These are phyloP conservation scores for Stichodactyla helianthus DNA, from an alignment of 64 coral and sea anemone species.

Conservation along the genomic window DNA sequence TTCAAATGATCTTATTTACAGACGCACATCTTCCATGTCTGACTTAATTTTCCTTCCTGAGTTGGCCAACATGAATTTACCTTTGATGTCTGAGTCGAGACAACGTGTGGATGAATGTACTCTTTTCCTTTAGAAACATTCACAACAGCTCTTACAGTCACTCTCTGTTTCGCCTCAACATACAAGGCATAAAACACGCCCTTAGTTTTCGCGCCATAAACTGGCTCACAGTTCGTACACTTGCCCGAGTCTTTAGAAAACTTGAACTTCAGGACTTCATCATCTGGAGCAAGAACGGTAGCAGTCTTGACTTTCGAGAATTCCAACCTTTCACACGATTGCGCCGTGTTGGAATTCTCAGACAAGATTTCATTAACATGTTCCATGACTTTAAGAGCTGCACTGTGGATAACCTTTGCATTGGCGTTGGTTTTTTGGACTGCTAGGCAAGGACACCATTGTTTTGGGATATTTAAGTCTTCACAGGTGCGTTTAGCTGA, in stretches of 20 bases:
- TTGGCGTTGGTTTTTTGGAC: background rate
- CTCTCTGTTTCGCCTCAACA: constrained; percentile 36
- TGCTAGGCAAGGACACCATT: constrained; percentile 53
- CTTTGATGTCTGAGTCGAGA: background rate
- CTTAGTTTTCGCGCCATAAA: constrained; percentile 24
- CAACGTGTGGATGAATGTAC: constrained; percentile 46
- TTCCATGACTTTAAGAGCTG: constrained; percentile 22
- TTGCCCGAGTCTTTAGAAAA: constrained; percentile 17
- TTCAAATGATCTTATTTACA: constrained; percentile 6
- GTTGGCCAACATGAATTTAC: background rate
- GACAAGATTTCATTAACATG: constrained; percentile 33
- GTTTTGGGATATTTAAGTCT: constrained; percentile 39
- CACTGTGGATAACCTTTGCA: constrained; percentile 5
- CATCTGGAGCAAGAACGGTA: constrained; percentile 24
- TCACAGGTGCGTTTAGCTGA: constrained; percentile 32
- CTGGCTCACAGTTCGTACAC: constrained; percentile 49
- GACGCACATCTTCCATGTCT: constrained; percentile 2
- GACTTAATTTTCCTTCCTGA: background rate
- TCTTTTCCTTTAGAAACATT: constrained; percentile 20
- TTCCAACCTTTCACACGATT: constrained; percentile 22
- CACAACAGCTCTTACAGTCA: constrained; percentile 32
- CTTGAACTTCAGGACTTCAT: constrained; percentile 56
- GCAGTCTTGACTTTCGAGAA: constrained; percentile 31
- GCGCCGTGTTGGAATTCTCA: background rate
- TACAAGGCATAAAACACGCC: constrained; percentile 42